Conservation (phyloP, 1,140 invertebrate species). For the Rhyacophila brunnea region DNA sequence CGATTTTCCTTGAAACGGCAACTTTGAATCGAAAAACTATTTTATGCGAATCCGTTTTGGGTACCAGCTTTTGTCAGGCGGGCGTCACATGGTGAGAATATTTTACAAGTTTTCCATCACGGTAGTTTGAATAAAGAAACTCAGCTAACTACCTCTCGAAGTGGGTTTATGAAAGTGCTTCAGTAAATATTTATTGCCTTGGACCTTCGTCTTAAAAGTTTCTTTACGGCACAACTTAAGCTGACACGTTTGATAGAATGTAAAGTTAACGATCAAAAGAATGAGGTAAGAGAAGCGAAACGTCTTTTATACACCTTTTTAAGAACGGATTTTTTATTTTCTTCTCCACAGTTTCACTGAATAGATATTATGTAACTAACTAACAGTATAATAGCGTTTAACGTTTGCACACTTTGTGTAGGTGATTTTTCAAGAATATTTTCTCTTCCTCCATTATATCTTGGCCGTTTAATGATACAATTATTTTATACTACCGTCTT, state of each 20-base stretch:
- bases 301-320: neutral
- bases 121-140: constrained; percentile 23
- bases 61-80: constrained; percentile 1
- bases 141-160: constrained; percentile 11
- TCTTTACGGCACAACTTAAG: constrained; percentile 21
- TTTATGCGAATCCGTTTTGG: constrained; percentile 17
- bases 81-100: constrained; percentile 28
- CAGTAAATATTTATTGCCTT: constrained; percentile 31
- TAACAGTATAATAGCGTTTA: too few species aligned
- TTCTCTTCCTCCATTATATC: too few species aligned
- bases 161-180: constrained; percentile 22
- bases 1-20: constrained; percentile 9
- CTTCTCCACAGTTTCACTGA: neutral
- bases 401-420: too few species aligned
- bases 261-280: constrained; percentile 21
- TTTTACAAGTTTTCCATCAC: constrained; percentile 27
- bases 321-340: neutral
- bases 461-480: too few species aligned
- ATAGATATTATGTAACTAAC: too few species aligned
- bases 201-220: constrained; percentile 24
- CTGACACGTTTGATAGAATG: constrained; percentile 24
- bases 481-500: too few species aligned
- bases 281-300: neutral
- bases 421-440: too few species aligned
- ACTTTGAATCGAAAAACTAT: constrained; percentile 33